Evolutionary conservation across 2,888 invertebrate species (phyloP), one percentile per base, ranked within the genome.

Genomic region (Xestoiulus laeticollis): DNA sequence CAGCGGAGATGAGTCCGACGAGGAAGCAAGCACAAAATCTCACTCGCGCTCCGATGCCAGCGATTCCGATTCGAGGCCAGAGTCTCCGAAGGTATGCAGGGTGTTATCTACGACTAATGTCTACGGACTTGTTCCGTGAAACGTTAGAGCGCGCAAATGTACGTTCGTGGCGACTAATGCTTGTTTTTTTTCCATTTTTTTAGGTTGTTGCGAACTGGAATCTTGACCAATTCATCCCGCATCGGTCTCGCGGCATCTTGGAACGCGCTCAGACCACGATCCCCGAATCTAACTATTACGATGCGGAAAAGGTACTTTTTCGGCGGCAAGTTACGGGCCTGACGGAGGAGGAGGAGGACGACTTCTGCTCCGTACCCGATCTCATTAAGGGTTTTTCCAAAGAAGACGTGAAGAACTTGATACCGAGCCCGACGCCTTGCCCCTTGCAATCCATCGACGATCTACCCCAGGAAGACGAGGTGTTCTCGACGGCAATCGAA

Each of bases 1-100:
- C 59, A 87, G 86, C 0, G 88, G 87, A 16, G 88, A 88, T 12
- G 89, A 89, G 22, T 88, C 88, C 22, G 88, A 88, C 32, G 89
- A 88, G 12, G 88, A 59, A 5, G 88, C 68, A 59, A 84, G 85
- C 68, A 87, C 84, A 19, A 87, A 87, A 32, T 89, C 89, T 26
- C 84, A 19, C 26, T 82, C 87, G 3, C 32, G 3, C 19, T 87
- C 87, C n/a, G 87, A 84, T 12, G 83, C 83, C 44, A 87, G 87
- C n/a, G 87, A 87, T 10, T 8, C n/a, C 16, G 87, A 87, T 19
- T 53, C 59, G 1, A 53, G 19, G 38, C 88, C 85, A 14, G 85
- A 88, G 12, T 86, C 88, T 19, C 85, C 88, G 5, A 88, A 86
- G 85, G 88, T 88, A 86, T 26, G 22, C 22, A 22, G 8, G 3